These are phyloP conservation scores for Strongylocentrotus purpuratus DNA, from an alignment of 35 echinoderm and acorn worm genomes.

Conservation along the genomic window DNA sequence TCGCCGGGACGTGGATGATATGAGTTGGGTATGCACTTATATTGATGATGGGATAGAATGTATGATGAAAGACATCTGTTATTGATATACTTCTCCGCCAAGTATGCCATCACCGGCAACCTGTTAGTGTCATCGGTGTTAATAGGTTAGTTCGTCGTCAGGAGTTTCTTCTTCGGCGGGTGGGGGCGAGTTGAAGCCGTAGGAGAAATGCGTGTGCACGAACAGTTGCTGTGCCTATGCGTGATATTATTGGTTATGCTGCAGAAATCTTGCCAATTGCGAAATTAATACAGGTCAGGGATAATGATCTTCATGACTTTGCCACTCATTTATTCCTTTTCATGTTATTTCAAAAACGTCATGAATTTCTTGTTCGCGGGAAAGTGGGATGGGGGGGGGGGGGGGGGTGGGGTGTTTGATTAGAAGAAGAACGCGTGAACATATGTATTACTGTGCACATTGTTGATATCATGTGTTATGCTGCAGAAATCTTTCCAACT, in stretches of 20 bases:
- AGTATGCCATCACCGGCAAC: background rate
- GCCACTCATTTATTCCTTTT: background rate
- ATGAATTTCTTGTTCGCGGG: no score
- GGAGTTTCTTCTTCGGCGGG: background rate
- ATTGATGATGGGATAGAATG: background rate
- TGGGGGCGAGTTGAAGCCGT: no score
- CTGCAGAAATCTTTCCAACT: background rate
- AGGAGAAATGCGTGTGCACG: no score
- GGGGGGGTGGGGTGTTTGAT: no score
- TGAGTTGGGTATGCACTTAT: background rate
- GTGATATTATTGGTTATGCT: background rate
- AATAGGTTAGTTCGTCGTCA: background rate
- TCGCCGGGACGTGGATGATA: background rate
- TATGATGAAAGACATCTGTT: background rate
- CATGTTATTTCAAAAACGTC: no score
- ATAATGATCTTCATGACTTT: background rate
- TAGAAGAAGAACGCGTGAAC: no score
- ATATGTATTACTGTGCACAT: background rate
- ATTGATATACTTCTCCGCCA: background rate
- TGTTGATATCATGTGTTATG: background rate
- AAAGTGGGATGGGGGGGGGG: no score
- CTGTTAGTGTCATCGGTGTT: slow-evolving; percentile 3
- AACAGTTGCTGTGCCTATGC: background rate
- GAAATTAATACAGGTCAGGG: background rate
- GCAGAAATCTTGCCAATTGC: background rate